Evolutionary conservation across 2,888 invertebrate genomes (phyloP).

Genomic region (Tetanocera ferruginea): DNA sequence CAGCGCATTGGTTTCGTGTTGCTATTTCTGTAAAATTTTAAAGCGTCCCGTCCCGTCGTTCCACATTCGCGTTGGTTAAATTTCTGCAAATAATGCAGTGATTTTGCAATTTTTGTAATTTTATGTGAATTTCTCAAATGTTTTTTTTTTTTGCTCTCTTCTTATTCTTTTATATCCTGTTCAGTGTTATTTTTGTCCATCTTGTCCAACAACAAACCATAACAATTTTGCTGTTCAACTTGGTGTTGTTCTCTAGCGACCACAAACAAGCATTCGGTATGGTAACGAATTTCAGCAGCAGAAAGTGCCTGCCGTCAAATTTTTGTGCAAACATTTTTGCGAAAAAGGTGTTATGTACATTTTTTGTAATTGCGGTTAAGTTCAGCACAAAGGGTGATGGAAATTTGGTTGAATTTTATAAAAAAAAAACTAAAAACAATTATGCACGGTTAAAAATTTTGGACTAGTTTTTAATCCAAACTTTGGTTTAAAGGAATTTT

Average conservation of each 20-base stretch:
- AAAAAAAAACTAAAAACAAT: too few relatives aligned
- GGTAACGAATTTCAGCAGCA: not conserved
- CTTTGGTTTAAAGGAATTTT: too few relatives aligned
- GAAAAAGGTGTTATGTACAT: conserved; percentile 24
- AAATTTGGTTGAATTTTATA: not conserved
- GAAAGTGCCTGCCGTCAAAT: not conserved
- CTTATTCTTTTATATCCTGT: not conserved
- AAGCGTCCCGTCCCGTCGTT: not conserved
- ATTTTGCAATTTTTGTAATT: conserved; percentile 43
- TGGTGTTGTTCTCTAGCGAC: not conserved
- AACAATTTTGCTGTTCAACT: conserved; percentile 15
- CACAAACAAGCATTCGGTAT: conserved; percentile 10
- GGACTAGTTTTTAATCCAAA: too few relatives aligned
- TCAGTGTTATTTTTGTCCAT: not conserved
- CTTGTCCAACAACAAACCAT: not conserved
- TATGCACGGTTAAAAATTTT: too few relatives aligned
- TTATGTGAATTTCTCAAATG: not conserved
- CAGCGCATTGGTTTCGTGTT: not conserved
- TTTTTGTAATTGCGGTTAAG: conserved; percentile 9
- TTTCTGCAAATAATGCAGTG: conserved; percentile 48
- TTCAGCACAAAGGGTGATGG: not conserved
- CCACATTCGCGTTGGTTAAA: not conserved
- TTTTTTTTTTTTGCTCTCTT: not conserved
- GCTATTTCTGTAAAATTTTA: not conserved
- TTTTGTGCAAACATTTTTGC: conserved; percentile 14